These are phyloP conservation scores for Corythaixoides concolor DNA, from an alignment of 2,113 vertebrate genomes.

Conservation along the genomic window DNA sequence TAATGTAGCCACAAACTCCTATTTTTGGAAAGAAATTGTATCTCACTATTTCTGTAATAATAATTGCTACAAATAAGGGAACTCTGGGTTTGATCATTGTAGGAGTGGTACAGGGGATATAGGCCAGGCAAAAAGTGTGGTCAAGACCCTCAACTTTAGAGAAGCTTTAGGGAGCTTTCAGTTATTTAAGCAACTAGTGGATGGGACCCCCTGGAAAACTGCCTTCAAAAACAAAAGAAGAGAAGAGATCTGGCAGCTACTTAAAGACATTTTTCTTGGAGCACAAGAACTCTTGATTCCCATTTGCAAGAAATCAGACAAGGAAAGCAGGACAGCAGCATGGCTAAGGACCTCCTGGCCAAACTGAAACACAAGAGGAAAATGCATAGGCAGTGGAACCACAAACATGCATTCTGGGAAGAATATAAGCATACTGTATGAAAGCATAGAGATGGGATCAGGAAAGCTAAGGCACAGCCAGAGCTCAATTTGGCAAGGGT, in stretches of 20 bases:
- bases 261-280: neutral
- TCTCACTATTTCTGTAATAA: neutral
- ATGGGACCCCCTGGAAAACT: neutral
- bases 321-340: neutral
- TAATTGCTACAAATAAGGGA: neutral
- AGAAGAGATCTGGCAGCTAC: neutral
- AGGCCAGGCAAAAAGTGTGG: accelerated
- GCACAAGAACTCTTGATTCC: neutral
- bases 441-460: neutral
- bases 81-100: neutral
- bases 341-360: neutral
- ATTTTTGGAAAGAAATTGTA: neutral
- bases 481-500: neutral
- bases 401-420: neutral
- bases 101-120: neutral
- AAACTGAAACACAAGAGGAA: neutral
- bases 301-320: neutral
- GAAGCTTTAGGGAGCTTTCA: neutral
- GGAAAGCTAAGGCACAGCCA: neutral
- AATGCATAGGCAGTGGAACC: neutral
- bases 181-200: neutral
- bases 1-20: neutral
- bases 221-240: neutral
- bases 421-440: neutral
- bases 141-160: neutral